These are phyloP conservation scores for Arion vulgaris DNA, from an alignment of 1,140 invertebrate genomes.

Conservation along the genomic window DNA sequence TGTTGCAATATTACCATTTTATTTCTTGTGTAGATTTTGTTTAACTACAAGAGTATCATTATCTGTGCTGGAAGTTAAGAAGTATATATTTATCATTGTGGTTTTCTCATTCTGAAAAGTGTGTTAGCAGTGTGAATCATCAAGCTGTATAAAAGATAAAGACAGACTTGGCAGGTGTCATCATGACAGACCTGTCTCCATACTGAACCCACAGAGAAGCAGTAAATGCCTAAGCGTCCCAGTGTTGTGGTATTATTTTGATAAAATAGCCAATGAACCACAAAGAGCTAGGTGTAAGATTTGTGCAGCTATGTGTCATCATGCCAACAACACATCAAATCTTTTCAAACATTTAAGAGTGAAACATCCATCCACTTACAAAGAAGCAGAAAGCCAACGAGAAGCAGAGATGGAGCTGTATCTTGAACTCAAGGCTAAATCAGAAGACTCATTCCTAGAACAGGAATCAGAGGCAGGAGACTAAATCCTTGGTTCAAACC, in stretches of 20 bases:
- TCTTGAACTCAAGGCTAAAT: slow-evolving; percentile 23
- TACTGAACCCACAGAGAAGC: not conserved
- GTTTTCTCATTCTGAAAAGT: not conserved
- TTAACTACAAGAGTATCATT: too few relatives aligned
- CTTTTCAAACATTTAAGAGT: slow-evolving; percentile 27
- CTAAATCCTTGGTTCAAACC: not conserved
- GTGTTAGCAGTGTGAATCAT: not conserved
- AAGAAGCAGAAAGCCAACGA: slow-evolving; percentile 23
- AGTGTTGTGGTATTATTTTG: slow-evolving; percentile 34
- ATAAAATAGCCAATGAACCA: slow-evolving; percentile 23
- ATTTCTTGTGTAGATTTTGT: too few relatives aligned
- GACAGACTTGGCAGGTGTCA: not conserved
- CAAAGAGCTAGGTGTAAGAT: slow-evolving; percentile 25
- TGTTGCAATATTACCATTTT: too few relatives aligned
- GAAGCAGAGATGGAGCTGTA: slow-evolving; percentile 36
- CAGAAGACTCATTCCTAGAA: not conserved
- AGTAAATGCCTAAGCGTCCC: slow-evolving; percentile 15
- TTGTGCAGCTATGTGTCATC: slow-evolving; percentile 12
- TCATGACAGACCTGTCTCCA: slow-evolving; percentile 16
- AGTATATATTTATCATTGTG: too few relatives aligned
- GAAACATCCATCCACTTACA: slow-evolving; percentile 28
- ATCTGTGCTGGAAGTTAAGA: too few relatives aligned
- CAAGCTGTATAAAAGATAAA: not conserved
- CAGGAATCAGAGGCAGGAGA: slow-evolving; percentile 21
- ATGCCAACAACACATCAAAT: slow-evolving; percentile 35